Conservation (phyloP, 2,888 invertebrate genomes). For the Troides aeacus region DNA sequence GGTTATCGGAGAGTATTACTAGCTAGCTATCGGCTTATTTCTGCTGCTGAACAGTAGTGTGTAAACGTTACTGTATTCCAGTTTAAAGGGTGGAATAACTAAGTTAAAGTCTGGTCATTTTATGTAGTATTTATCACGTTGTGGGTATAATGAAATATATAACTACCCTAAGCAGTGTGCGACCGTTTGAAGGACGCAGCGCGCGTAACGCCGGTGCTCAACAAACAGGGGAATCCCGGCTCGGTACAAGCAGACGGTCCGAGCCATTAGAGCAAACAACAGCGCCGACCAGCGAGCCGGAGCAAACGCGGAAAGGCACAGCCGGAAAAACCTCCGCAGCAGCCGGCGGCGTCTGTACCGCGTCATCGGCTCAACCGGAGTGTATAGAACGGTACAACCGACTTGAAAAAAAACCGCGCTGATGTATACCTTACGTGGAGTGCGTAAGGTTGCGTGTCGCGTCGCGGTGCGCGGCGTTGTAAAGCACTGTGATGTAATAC, state of each 20-base stretch:
- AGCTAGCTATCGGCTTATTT: too few relatives aligned
- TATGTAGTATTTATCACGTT: too few relatives aligned
- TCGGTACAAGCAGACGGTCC: not conserved
- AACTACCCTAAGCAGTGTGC: too few relatives aligned
- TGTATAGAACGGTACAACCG: conserved; percentile 39
- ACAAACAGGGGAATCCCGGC: conserved; percentile 10
- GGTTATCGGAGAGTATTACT: too few relatives aligned
- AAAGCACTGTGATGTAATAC: conserved; percentile 72
- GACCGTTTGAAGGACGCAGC: too few relatives aligned
- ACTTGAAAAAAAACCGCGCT: conserved; percentile 25
- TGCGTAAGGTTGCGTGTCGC: conserved; percentile 32
- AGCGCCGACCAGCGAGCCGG: conserved; percentile 32
- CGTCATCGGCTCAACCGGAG: conserved; percentile 45
- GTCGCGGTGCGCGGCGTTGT: conserved; percentile 60
- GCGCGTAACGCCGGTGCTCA: not conserved
- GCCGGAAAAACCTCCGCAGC: conserved; percentile 72
- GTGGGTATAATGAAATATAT: too few relatives aligned
- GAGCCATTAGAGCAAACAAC: conserved; percentile 3
- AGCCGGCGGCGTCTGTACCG: conserved; percentile 59
- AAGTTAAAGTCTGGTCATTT: not conserved
- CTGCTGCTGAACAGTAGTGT: too few relatives aligned
- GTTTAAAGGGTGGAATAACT: too few relatives aligned
- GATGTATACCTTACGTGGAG: conserved; percentile 7
- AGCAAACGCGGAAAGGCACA: conserved; percentile 66
- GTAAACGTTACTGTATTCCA: too few relatives aligned